Percentiles rank a stretch among this genome's conserved stretches.
Evolutionary conservation across 2,797 vertebrate species (phyloP).

Genomic region (Sternotherus odoratus): DNA sequence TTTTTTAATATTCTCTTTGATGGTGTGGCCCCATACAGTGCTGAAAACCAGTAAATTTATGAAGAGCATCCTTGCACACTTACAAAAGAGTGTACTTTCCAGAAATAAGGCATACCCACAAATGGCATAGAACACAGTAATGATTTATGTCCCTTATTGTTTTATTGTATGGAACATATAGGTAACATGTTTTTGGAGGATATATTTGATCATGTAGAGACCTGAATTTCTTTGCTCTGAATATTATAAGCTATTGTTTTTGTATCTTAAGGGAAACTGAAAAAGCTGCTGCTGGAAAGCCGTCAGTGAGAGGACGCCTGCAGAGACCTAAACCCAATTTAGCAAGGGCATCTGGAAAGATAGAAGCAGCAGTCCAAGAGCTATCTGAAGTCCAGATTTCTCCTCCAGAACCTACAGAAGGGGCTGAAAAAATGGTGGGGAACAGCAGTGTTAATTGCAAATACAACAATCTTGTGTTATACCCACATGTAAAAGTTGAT

Average conservation of each 20-base stretch:
- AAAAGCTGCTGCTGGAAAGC: conserved; percentile 48
- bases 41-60: background rate
- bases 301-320: conserved; percentile 24
- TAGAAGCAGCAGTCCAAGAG: conserved; percentile 28
- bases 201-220: background rate
- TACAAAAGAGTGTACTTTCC: background rate
- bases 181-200: background rate
- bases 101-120: background rate
- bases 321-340: conserved; percentile 76
- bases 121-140: background rate
- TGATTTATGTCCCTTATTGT: background rate
- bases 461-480: background rate
- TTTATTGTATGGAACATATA: background rate
- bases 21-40: background rate
- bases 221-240: background rate
- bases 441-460: background rate
- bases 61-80: background rate
- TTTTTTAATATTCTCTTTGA: background rate
- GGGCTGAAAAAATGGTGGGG: conserved; percentile 69
- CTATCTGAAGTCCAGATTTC: conserved; percentile 31
- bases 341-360: conserved; percentile 61
- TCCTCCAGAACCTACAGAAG: conserved; percentile 3
- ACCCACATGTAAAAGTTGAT: background rate
- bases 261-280: conserved; percentile 64
- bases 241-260: background rate